These are phyloP conservation scores for Sarcophaga caerulescens DNA, from an alignment of 2,888 invertebrate species.

Conservation along the genomic window DNA sequence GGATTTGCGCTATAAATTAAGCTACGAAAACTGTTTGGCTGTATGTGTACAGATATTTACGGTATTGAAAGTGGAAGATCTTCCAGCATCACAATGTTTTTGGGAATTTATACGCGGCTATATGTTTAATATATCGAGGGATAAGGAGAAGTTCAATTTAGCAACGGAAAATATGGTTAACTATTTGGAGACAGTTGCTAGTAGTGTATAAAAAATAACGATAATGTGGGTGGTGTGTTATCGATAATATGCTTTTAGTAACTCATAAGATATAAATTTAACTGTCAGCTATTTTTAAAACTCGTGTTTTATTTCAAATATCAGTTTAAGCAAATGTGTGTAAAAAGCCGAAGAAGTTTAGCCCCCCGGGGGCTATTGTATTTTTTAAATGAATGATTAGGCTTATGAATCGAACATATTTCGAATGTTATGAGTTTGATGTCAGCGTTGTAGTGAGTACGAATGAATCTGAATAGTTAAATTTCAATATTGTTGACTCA, in stretches of 20 bases:
- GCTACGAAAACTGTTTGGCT: conserved; percentile 35
- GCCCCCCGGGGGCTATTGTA: no score
- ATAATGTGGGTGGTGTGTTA: no score
- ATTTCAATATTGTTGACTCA: no score
- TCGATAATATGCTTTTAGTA: no score
- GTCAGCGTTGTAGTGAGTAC: no score
- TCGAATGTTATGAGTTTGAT: no score
- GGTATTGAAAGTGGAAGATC: conserved; percentile 47
- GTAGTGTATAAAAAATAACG: background rate
- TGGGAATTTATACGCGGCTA: conserved; percentile 57
- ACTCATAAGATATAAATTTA: no score
- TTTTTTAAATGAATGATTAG: no score
- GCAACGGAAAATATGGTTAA: conserved; percentile 50
- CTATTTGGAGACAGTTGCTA: conserved; percentile 30
- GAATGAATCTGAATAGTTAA: no score
- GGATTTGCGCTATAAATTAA: conserved; percentile 42
- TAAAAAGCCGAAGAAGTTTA: no score
- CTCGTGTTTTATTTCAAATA: background rate
- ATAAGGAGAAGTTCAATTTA: conserved; percentile 16
- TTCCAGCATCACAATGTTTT: conserved; percentile 40
- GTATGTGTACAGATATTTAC: conserved; percentile 49
- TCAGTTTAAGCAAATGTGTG: no score
- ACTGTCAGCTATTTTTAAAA: background rate
- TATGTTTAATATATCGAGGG: conserved; percentile 36
- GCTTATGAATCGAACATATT: no score